These are phyloP conservation scores for Genyomyrus donnyi DNA, from an alignment of 2,113 vertebrate genomes.

Conservation along the genomic window DNA sequence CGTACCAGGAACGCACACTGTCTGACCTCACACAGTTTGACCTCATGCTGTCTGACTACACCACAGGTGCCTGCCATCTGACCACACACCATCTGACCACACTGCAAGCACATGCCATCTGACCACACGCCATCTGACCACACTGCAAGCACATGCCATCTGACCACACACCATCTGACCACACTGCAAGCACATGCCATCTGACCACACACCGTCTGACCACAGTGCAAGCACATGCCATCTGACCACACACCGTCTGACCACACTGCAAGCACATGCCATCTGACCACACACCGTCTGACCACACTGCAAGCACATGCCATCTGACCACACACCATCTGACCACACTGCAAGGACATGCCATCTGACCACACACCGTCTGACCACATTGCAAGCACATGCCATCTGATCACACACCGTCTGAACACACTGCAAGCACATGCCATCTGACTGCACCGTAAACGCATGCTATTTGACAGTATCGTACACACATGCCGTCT, in stretches of 20 bases:
- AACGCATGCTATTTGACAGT: not conserved
- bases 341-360: not conserved
- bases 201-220: not conserved
- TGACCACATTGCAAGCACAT: too few relatives aligned
- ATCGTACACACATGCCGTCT: not conserved
- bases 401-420: too few relatives aligned
- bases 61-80: too few relatives aligned
- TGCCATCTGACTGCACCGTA: not conserved
- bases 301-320: not conserved
- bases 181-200: not conserved
- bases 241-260: not conserved
- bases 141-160: too few relatives aligned
- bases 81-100: not conserved
- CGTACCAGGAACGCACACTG: not conserved
- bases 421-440: not conserved
- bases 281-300: not conserved
- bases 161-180: not conserved
- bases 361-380: too few relatives aligned
- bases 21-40: not conserved
- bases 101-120: not conserved
- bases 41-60: not conserved
- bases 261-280: not conserved
- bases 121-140: not conserved
- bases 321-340: not conserved
- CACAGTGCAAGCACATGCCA: fast-evolving